Evolutionary conservation across 2,797 vertebrate species (phyloP).

Genomic region (Pseudocheirus occidentalis): DNA sequence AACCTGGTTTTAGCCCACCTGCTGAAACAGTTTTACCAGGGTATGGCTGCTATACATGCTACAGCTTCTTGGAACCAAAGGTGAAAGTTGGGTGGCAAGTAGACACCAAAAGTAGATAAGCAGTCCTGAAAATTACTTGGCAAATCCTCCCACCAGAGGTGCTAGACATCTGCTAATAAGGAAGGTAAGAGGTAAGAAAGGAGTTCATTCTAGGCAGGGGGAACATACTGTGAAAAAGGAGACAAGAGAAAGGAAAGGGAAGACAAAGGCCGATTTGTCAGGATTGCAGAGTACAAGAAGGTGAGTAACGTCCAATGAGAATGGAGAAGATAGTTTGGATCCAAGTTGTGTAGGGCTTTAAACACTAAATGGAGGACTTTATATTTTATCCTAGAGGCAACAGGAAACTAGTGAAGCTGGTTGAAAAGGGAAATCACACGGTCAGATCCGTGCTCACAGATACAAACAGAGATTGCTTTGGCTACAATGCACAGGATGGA

Average conservation of each 20-base stretch:
- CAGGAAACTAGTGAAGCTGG: neutral
- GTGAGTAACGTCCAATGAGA: neutral
- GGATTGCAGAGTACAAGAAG: neutral
- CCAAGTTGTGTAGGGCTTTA: neutral
- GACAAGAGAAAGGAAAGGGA: neutral
- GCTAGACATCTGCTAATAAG: neutral
- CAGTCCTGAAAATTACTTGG: neutral
- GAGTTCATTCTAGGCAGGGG: neutral
- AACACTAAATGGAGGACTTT: neutral
- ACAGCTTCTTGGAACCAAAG: neutral
- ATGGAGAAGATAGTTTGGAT: neutral
- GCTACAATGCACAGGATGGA: neutral
- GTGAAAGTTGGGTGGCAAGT: neutral
- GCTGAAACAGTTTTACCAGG: neutral
- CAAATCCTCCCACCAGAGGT: neutral
- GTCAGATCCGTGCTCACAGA: neutral
- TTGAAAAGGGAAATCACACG: neutral
- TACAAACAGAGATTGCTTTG: neutral
- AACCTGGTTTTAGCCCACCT: neutral
- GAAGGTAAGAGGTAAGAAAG: neutral
- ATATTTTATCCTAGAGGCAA: neutral
- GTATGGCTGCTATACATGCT: neutral
- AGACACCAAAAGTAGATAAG: neutral
- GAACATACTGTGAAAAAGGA: neutral
- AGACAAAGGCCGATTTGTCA: neutral